Evolutionary conservation across 2,888 invertebrate genomes (phyloP), one percentile per base, ranked within the genome.

Genomic region (Incurvaria masculella): DNA sequence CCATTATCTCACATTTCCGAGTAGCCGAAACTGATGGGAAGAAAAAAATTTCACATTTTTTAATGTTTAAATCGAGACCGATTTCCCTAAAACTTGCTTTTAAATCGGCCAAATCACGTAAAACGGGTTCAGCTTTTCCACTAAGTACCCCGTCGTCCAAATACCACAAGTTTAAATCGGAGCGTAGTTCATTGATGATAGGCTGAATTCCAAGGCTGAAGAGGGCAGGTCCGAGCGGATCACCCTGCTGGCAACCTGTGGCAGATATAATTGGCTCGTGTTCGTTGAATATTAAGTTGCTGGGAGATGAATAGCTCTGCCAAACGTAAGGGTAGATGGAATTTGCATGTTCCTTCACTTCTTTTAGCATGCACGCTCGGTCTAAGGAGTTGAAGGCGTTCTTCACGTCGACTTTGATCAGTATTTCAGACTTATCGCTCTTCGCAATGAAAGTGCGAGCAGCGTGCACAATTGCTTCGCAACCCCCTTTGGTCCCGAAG

Each of bases 41-140:
- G 14, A 33, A 33, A n/a, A 33, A 33, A 33, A 33, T 33, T 33
- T 33, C 33, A 33, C 33, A 33, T 33, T 33, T 33, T 33, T 33
- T 8, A 14, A 4, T 33, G 33, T 33, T n/a, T n/a, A n/a, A n/a
- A 33, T 33, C 11, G 4, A 33, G 33, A n/a, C 33, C 33, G 14
- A 33, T 33, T 33, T 33, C 33, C 8, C 33, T 33, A 33, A 33
- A 33, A 4, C 14, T 33, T 14, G 33, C 8, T 33, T 33, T 33
- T 33, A 33, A 33, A 33, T 8, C 14, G 8, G 33, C 14, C 14
- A 33, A 33, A 14, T 33, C 33, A 33, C 14, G 6, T 33, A 33
- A 62, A 52, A 64, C 56, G 55, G 62, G 64, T 44, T 49, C 60
- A 17, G 64, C 21, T 16, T 20, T 43, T 21, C 43, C 43, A 6